phyloP scores from a whole-genome alignment of 2,113 vertebrate genomes.

The Cryptotis parvus region DNA sequence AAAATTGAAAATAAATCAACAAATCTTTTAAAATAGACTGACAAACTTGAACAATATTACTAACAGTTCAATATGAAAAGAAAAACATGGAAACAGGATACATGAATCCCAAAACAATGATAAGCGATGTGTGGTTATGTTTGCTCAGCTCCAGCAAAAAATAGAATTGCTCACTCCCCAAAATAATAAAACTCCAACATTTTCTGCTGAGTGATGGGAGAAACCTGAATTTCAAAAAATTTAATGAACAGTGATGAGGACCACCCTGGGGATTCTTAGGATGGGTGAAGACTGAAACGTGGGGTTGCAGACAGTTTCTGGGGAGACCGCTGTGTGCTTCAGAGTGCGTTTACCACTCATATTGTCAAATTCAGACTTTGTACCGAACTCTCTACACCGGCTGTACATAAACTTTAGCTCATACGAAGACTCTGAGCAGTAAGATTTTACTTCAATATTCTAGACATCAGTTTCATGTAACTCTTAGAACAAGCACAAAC shows the following conservation, averaged over 20 bases:
- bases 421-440: neutral
- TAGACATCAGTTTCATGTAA: neutral
- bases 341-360: neutral
- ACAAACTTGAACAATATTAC: too few relatives aligned
- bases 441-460: conserved; percentile 16
- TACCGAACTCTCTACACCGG: neutral
- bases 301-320: neutral
- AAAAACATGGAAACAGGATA: too few relatives aligned
- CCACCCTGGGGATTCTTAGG: neutral
- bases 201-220: too few relatives aligned
- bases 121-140: too few relatives aligned
- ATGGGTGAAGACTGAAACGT: neutral
- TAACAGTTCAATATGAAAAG: too few relatives aligned
- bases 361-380: neutral
- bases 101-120: too few relatives aligned
- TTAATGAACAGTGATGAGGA: neutral
- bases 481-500: neutral
- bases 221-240: neutral
- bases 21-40: too few relatives aligned
- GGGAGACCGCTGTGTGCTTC: neutral
- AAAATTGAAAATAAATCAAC: too few relatives aligned
- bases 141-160: too few relatives aligned
- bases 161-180: too few relatives aligned
- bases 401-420: neutral
- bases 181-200: too few relatives aligned